Conservation (phyloP, 2,113 vertebrate genomes). For the Ptilorrhoa leucosticta region DNA sequence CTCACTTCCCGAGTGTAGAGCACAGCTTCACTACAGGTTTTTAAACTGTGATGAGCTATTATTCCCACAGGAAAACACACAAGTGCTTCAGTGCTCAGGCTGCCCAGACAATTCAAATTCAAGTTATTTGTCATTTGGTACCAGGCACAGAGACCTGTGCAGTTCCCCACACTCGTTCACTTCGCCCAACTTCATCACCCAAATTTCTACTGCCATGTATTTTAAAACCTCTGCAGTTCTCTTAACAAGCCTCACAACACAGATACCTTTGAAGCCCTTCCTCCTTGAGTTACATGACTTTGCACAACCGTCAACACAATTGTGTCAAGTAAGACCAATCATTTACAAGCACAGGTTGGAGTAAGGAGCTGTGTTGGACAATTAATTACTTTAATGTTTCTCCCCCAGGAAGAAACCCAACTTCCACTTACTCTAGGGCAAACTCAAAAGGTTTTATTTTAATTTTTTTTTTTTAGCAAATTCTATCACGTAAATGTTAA, state of each 20-base stretch:
- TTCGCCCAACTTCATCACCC: background rate
- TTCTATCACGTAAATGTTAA: constrained; percentile 93
- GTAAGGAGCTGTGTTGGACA: background rate
- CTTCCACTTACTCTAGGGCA: constrained; percentile 87
- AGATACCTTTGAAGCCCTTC: background rate
- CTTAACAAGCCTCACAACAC: background rate
- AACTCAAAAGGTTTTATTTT: constrained; percentile 80
- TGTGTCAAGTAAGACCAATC: background rate
- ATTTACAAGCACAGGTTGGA: background rate
- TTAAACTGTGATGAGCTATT: background rate
- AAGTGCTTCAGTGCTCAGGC: background rate
- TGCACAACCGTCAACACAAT: fast-evolving
- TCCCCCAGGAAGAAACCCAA: constrained; percentile 19
- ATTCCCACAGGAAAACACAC: background rate
- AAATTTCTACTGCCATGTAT: background rate
- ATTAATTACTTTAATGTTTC: background rate
- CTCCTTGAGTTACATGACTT: background rate
- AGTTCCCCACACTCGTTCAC: background rate
- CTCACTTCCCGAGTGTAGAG: fast-evolving
- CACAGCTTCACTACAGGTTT: background rate
- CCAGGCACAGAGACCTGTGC: background rate
- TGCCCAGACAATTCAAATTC: background rate
- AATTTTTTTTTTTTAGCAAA: constrained; percentile 84
- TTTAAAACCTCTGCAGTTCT: background rate
- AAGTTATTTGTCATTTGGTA: background rate